Conservation (phyloP, 2,888 invertebrate genomes). For the Nematopogon swammerdamellus region DNA sequence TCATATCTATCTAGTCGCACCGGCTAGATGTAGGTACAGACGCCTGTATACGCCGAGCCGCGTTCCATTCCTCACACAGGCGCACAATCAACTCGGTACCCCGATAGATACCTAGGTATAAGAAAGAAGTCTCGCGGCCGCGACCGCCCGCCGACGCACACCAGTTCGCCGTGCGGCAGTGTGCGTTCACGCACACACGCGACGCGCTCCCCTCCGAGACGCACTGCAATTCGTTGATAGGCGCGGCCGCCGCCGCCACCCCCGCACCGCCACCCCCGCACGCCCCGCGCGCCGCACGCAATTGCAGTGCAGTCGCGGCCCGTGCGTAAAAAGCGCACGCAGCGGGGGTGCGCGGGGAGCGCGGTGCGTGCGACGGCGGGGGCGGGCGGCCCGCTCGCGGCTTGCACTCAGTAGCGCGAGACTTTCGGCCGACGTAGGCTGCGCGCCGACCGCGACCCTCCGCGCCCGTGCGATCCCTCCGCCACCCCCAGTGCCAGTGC, state of each 20-base stretch:
- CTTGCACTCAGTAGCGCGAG: conserved; percentile 1
- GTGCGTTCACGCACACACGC: conserved; percentile 41
- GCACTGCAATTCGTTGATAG: conserved; percentile 52
- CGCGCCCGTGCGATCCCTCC: not conserved
- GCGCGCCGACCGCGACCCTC: not conserved
- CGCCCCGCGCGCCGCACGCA: conserved; percentile 19
- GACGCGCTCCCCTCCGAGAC: conserved; percentile 36
- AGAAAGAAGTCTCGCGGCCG: no score
- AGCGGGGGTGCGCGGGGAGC: conserved; percentile 27
- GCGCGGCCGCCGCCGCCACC: conserved; percentile 24
- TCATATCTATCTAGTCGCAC: not conserved
- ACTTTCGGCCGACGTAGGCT: not conserved
- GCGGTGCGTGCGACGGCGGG: conserved; percentile 19
- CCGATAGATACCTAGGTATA: no score
- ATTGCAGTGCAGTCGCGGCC: conserved; percentile 49
- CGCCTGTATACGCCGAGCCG: no score
- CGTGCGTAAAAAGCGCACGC: conserved; percentile 57
- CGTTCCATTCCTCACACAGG: not conserved
- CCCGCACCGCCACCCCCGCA: conserved; percentile 33
- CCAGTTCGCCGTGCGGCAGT: conserved; percentile 6
- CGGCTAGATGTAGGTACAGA: no score
- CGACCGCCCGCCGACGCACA: conserved; percentile 19
- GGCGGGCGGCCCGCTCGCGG: not conserved
- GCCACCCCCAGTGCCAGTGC: not conserved
- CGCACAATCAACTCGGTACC: not conserved